phyloP scores from a whole-genome alignment of 2,797 vertebrate species.

The Borostomias antarcticus region DNA sequence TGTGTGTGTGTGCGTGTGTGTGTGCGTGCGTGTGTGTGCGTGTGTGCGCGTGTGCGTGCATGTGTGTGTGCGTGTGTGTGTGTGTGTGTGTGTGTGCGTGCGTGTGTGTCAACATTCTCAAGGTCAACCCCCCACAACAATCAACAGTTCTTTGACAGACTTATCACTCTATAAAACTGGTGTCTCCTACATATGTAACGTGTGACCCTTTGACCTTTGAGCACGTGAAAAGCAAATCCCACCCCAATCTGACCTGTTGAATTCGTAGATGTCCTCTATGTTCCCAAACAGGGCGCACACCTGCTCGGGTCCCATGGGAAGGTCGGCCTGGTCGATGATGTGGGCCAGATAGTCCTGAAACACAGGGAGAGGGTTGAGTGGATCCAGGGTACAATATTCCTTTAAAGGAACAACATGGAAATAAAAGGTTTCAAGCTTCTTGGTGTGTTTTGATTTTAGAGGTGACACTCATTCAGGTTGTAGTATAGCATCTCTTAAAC shows the following conservation, averaged over 20 bases:
- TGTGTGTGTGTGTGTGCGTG: too few species aligned
- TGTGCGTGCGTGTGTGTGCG: conserved; percentile 6
- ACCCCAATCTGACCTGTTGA: conserved; percentile 83
- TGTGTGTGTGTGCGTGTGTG: conserved; percentile 5
- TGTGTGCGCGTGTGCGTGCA: neutral
- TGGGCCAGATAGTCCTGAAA: conserved; percentile 88
- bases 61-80: too few species aligned
- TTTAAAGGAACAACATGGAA: too few species aligned
- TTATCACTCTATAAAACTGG: neutral
- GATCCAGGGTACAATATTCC: neutral
- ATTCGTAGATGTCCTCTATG: conserved; percentile 94
- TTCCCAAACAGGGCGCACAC: conserved; percentile 93
- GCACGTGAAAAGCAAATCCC: too few species aligned
- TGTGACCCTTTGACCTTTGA: too few species aligned
- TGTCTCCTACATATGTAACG: neutral
- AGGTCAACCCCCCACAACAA: neutral
- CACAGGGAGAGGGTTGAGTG: conserved; percentile 10
- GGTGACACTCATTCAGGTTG: neutral
- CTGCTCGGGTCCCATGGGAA: conserved; percentile 85
- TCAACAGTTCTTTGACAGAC: neutral
- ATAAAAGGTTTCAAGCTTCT: neutral
- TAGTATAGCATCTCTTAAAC: too few species aligned
- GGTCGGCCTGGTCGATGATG: conserved; percentile 85
- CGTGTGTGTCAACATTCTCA: neutral
- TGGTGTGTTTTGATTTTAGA: neutral